Evolutionary conservation across 2,888 invertebrate genomes (phyloP), one percentile per base, ranked within the genome.

Genomic region (Eristalis intricaria): DNA sequence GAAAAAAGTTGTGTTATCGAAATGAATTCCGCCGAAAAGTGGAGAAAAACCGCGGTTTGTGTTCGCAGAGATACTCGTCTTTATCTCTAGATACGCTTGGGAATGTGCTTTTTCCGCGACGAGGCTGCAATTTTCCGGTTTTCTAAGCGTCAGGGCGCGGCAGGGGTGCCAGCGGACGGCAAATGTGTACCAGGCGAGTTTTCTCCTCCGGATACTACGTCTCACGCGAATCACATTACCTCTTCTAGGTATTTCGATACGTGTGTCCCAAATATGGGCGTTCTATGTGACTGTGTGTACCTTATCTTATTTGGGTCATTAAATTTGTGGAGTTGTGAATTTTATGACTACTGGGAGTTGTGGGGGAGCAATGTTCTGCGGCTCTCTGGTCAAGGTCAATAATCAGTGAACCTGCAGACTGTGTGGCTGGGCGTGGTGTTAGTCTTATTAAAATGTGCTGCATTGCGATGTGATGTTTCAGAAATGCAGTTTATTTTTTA

Each of bases 51-150:
- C 15, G 22, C 19, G 22, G 35, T 60, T 68, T 22, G 26, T 26
- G 22, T 19, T 8, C 29, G 29, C 40, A 26, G 11, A 22, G 64
- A 64, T 64, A 22, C 22, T 40, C 29, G 22, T n/a, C 56, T 65
- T 50, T 81, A 75, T 74, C 70, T 26, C 23, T n/a, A n/a, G 29
- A 68, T 22, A 74, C 64, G 73, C 29, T 66, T 26, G 1, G 19
- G 73, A 87, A 87, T 84, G 75, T 84, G 58, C 23, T 71, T 87
- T 75, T 80, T 73, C 40, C 40, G 58, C 64, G 29, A 71, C 22
- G 23, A 60, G 23, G 4, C 40, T 13, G 68, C 63, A 71, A 60
- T 73, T 79, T 80, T 79, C 87, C 76, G 84, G 79, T 84, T 79
- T 76, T 40, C 43, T 78, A 56, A 35, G 43, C 66, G 71, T 82